Percentiles rank a stretch among this genome's conserved stretches.
phyloP scores from a whole-genome alignment of 2,113 vertebrate species.

The Scartelaos histophorus region DNA sequence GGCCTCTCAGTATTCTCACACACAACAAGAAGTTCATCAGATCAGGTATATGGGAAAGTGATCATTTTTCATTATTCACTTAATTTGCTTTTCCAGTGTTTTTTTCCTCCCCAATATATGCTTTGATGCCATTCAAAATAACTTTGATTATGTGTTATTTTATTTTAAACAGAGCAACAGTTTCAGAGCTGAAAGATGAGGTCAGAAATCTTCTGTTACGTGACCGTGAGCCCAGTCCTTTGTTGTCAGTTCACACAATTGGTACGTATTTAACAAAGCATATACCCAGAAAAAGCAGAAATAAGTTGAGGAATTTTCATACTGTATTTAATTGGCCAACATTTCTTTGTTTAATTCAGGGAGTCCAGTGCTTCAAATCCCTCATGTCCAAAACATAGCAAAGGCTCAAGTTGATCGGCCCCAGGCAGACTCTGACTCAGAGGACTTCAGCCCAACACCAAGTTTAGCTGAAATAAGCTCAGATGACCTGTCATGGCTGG shows the following conservation, averaged over 20 bases:
- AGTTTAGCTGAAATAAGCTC: constrained; percentile 79
- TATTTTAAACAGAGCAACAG: constrained; percentile 57
- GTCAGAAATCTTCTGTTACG: constrained; percentile 65
- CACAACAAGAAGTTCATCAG: constrained; percentile 64
- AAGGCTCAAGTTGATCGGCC: constrained; percentile 32
- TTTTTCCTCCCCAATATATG: not conserved
- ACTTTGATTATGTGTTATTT: not conserved
- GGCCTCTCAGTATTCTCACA: constrained; percentile 63
- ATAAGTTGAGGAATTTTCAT: not conserved
- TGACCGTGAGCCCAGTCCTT: constrained; percentile 33
- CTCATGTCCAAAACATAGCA: constrained; percentile 22
- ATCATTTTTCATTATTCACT: not conserved
- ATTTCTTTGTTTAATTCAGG: constrained; percentile 17
- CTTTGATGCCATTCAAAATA: not conserved
- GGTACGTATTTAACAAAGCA: constrained; percentile 17
- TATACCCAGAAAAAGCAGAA: not conserved
- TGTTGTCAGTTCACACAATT: constrained; percentile 36
- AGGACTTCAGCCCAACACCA: constrained; percentile 75
- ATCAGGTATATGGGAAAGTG: constrained; percentile 62
- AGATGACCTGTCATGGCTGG: constrained; percentile 75
- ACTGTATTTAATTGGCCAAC: not conserved
- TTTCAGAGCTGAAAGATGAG: constrained; percentile 77
- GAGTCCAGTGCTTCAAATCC: constrained; percentile 18
- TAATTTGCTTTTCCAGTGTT: not conserved
- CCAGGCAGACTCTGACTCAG: constrained; percentile 65